Evolutionary conservation across 1,140 invertebrate species (phyloP).

Genomic region (Archivesica marissinica): DNA sequence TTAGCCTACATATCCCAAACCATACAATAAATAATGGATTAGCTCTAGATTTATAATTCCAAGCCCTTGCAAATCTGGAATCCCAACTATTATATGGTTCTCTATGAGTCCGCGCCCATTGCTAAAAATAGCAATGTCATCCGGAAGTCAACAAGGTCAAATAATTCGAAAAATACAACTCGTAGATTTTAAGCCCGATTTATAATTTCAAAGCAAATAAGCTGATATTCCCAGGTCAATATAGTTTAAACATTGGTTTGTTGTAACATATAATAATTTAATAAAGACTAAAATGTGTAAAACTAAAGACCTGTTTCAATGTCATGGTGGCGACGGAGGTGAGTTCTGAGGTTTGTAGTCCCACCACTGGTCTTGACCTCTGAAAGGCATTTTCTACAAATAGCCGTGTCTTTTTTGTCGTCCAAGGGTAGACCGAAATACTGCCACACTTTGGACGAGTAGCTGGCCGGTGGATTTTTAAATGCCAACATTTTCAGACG

Average conservation of each 20-base stretch:
- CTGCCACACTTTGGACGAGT: conserved; percentile 15
- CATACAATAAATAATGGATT: too few species aligned
- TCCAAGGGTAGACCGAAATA: not conserved
- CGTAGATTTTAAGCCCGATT: too few species aligned
- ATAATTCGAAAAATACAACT: too few species aligned
- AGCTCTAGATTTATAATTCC: too few species aligned
- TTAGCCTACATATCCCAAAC: too few species aligned
- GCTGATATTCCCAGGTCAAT: not conserved
- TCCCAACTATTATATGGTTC: too few species aligned
- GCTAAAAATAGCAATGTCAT: too few species aligned
- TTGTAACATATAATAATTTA: not conserved
- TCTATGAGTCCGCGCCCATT: too few species aligned
- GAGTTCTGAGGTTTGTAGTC: not conserved
- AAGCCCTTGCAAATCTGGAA: too few species aligned
- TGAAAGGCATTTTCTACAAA: not conserved
- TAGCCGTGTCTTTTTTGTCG: not conserved
- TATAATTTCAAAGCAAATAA: too few species aligned
- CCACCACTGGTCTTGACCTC: not conserved
- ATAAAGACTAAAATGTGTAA: not conserved
- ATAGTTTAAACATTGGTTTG: not conserved
- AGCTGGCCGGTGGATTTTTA: conserved; percentile 16
- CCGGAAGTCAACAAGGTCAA: too few species aligned
- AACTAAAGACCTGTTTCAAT: not conserved
- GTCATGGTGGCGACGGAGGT: not conserved
- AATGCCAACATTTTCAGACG: not conserved